phyloP scores from a whole-genome alignment of 1,140 invertebrate species.

The Cydia amplana region DNA sequence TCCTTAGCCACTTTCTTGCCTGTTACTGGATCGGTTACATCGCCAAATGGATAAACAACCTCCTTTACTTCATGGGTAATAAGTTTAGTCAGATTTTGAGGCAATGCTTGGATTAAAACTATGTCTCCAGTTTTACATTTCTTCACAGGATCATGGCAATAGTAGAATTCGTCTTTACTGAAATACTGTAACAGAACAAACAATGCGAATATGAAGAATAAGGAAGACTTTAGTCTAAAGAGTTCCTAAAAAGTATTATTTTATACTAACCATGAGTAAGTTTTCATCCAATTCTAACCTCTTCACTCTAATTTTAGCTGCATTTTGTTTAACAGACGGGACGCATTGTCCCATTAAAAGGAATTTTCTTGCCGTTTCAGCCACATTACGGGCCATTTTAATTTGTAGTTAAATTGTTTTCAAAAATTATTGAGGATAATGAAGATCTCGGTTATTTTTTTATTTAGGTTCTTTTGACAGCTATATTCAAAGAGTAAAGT shows the following conservation, averaged over 20 bases:
- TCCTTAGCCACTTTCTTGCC: slow-evolving; percentile 87
- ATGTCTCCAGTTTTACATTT: slow-evolving; percentile 90
- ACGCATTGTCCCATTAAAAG: slow-evolving; percentile 86
- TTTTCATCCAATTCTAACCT: slow-evolving; percentile 84
- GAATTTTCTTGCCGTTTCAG: slow-evolving; percentile 60
- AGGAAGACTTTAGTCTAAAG: background rate
- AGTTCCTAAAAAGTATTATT: background rate
- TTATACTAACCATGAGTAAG: slow-evolving; percentile 83
- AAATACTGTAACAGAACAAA: slow-evolving; percentile 85
- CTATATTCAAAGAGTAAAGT: background rate
- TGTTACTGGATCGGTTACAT: slow-evolving; percentile 90
- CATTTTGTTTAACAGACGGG: slow-evolving; percentile 86
- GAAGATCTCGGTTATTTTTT: no score
- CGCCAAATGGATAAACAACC: slow-evolving; percentile 89
- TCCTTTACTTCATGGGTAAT: slow-evolving; percentile 90
- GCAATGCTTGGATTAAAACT: slow-evolving; percentile 87
- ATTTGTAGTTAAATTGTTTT: background rate
- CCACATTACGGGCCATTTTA: slow-evolving; percentile 61
- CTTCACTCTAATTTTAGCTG: slow-evolving; percentile 86
- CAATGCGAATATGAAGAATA: slow-evolving; percentile 40
- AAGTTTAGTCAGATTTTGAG: slow-evolving; percentile 85
- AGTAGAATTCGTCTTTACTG: slow-evolving; percentile 84
- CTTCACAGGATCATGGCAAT: slow-evolving; percentile 88
- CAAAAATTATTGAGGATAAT: background rate
- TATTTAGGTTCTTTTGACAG: background rate